Conservation (phyloP, 2,888 invertebrate species). For the Aleiodes alternator region DNA sequence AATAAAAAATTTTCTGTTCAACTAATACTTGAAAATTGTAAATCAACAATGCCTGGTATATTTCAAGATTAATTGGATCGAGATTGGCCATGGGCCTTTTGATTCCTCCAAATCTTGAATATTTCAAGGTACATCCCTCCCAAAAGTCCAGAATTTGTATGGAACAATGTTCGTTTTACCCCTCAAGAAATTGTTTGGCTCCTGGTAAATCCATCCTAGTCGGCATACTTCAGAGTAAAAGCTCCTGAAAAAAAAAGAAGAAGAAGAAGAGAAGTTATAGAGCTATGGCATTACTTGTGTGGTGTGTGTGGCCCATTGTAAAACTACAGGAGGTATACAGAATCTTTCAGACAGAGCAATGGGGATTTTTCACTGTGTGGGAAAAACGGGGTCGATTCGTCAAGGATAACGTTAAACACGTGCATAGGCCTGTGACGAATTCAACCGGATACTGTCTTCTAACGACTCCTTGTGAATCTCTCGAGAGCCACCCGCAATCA, state of each 20-base stretch:
- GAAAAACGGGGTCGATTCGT: conserved; percentile 72
- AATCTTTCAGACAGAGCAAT: conserved; percentile 17
- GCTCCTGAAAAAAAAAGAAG: conserved; percentile 11
- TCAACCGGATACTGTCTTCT: conserved; percentile 71
- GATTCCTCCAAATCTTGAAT: conserved; percentile 6
- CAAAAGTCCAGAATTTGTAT: conserved; percentile 18
- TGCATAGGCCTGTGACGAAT: conserved; percentile 73
- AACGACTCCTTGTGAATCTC: conserved; percentile 50
- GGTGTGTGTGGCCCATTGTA: conserved; percentile 34
- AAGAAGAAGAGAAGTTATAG: conserved; percentile 17
- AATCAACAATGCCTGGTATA: conserved; percentile 27
- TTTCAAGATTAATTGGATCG: conserved; percentile 35
- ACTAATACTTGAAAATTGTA: background rate
- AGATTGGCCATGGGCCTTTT: conserved; percentile 39
- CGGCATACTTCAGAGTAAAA: conserved; percentile 34
- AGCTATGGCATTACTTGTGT: conserved; percentile 12
- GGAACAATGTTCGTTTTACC: conserved; percentile 31
- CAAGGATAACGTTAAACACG: conserved; percentile 71
- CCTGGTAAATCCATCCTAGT: conserved; percentile 6
- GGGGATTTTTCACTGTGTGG: conserved; percentile 59
- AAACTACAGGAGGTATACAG: conserved; percentile 14
- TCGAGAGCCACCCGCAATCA: conserved; percentile 30
- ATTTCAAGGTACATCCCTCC: background rate
- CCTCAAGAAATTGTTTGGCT: conserved; percentile 24
- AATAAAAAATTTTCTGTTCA: background rate